phyloP scores from a whole-genome alignment of 2,888 invertebrate species.

The Hypomecis atomaria region DNA sequence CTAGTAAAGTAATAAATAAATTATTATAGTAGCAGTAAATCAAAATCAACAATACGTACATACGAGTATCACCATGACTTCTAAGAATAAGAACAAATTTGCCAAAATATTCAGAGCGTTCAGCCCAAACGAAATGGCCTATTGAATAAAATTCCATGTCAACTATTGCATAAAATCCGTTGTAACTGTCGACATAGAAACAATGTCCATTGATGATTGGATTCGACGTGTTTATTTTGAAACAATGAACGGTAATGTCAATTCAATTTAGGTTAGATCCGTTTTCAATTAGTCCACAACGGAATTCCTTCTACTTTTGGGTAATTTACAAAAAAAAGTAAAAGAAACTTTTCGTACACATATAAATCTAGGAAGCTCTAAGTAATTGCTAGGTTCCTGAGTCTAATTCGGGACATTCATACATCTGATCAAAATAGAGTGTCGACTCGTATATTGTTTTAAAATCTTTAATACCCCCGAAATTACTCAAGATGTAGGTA shows the following conservation, averaged over 20 bases:
- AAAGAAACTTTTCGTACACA: no score
- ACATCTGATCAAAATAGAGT: no score
- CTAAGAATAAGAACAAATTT: background rate
- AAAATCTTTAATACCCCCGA: no score
- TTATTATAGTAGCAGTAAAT: no score
- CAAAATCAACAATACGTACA: background rate
- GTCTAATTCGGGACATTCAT: no score
- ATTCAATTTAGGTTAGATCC: conserved; percentile 23
- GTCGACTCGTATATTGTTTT: no score
- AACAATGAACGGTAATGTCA: conserved; percentile 37
- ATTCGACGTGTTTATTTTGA: conserved; percentile 39
- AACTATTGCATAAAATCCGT: conserved; percentile 31
- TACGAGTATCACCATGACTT: no score
- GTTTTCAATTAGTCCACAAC: conserved; percentile 18
- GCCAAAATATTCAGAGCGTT: conserved; percentile 2
- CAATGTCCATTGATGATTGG: conserved; percentile 42
- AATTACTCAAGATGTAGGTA: no score
- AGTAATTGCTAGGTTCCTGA: no score
- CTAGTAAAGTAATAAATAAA: no score
- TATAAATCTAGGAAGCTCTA: no score
- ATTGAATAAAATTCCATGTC: conserved; percentile 18
- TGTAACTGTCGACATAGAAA: conserved; percentile 32
- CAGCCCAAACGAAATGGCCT: background rate
- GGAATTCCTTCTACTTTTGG: background rate
- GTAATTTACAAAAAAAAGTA: no score